Percentiles rank a stretch among this genome's conserved stretches.
Conservation (phyloP, 2,888 invertebrate genomes). For the Idaea biselata region DNA sequence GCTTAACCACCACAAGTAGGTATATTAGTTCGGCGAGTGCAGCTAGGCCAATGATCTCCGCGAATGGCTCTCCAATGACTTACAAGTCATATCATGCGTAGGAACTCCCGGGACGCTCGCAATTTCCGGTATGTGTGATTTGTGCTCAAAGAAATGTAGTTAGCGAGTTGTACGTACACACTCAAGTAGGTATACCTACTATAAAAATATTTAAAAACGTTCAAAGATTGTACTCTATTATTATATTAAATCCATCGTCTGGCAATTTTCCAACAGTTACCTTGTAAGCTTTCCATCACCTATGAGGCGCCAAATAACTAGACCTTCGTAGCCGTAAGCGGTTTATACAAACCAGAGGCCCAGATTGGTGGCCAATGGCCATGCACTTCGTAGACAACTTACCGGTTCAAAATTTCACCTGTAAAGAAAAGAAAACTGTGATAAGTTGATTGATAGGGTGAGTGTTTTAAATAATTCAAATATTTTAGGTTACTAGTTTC, state of each 20-base stretch:
- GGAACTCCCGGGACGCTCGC: no score
- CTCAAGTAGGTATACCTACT: no score
- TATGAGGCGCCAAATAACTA: background rate
- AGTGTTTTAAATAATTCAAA: background rate
- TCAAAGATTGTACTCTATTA: background rate
- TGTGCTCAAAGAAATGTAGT: no score
- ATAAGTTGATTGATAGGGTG: background rate
- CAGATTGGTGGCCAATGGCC: background rate
- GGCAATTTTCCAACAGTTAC: background rate
- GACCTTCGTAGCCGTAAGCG: background rate
- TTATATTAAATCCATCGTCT: background rate
- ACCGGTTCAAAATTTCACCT: background rate
- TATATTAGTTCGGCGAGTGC: no score
- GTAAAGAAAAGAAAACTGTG: background rate
- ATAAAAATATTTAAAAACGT: background rate
- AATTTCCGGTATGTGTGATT: no score
- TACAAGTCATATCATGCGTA: no score
- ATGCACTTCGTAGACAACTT: background rate
- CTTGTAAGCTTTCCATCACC: background rate
- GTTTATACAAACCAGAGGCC: background rate
- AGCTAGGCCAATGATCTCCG: no score
- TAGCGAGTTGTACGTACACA: no score
- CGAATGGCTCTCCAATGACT: no score
- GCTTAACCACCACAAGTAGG: no score
- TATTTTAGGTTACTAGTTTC: background rate